Evolutionary conservation across 2,797 vertebrate species (phyloP), one percentile per base, ranked within the genome.

Genomic region (Fundulus diaphanus): DNA sequence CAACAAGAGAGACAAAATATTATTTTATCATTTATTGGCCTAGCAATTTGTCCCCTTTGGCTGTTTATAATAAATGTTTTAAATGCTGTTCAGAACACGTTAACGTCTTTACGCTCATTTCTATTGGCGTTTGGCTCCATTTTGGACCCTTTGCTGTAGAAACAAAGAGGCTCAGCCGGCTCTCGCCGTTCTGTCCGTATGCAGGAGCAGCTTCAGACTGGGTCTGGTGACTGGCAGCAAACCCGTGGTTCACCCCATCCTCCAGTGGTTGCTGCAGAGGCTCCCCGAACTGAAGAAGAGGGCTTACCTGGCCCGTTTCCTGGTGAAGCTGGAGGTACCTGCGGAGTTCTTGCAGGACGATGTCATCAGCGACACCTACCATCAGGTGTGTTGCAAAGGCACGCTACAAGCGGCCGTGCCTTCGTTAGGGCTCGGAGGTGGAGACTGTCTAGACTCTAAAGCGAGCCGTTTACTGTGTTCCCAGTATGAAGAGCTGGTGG

Each of bases 401-500:
- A 7, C 66, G 2, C 44, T 31, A 7, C 22, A 8, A 3, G 13
- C 20, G 12, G n/a, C 13, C 7, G 15, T 35, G 12, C 67, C 0
- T 9, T 57, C 37, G 9, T 4, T 67, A 13, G 20, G 61, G 1
- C 67, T 35, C 72, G 13, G 72, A 76, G 57, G 5, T 3, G 4
- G 4, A 29, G 16, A 29, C 44, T 51, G 40, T n/a, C n/a, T n/a
- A n/a, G n/a, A n/a, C n/a, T 2, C 1, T 70, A 37, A 52, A 79
- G 2, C n/a, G 13, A 5, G 69, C 73, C 0, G 33, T 77, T 3
- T n/a, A n/a, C n/a, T 89, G 44, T 87, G 56, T 88, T 84, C 29
- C 59, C 81, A 99, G 98, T 99, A 99, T 93, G 98, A 98, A 94
- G 98, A 99, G 80, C 91, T 98, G 82, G 97, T 99, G 91, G 98